A percentile compares a stretch with the other conserved stretches of the same genome.
phyloP scores from a whole-genome alignment of 2,113 vertebrate species.

The Ellobius talpinus region DNA sequence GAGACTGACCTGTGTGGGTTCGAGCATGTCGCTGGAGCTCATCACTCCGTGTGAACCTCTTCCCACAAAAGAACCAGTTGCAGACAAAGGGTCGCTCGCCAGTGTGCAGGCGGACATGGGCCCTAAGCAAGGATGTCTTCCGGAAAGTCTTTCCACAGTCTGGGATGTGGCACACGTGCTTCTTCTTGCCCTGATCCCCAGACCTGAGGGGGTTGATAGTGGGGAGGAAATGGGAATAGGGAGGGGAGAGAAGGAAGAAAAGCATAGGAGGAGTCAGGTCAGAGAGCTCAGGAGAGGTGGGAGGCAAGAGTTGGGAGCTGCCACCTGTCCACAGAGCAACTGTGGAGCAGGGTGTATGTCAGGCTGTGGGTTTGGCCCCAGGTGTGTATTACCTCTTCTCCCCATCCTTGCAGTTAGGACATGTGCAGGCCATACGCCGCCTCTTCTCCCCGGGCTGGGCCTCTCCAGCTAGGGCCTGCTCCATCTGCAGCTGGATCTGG shows the following conservation, averaged over 20 bases:
- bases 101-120: conserved; percentile 96
- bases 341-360: not conserved
- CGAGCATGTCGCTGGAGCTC: conserved; percentile 97
- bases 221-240: not conserved
- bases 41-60: conserved; percentile 96
- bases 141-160: conserved; percentile 97
- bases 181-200: conserved; percentile 96
- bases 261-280: not conserved
- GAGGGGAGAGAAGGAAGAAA: not conserved
- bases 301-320: fast-evolving
- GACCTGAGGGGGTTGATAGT: conserved; percentile 85
- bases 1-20: conserved; percentile 94
- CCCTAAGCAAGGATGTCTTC: conserved; percentile 96
- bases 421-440: conserved; percentile 97
- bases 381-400: conserved; percentile 91
- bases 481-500: conserved; percentile 94
- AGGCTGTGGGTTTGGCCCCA: not conserved
- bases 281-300: not conserved
- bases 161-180: conserved; percentile 96
- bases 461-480: conserved; percentile 94
- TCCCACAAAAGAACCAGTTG: conserved; percentile 98
- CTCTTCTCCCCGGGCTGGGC: conserved; percentile 95
- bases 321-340: not conserved
- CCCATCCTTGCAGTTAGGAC: conserved; percentile 98
- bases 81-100: conserved; percentile 97